phyloP scores from a whole-genome alignment of 1,140 invertebrate genomes.

The Frieseomelitta varia region DNA sequence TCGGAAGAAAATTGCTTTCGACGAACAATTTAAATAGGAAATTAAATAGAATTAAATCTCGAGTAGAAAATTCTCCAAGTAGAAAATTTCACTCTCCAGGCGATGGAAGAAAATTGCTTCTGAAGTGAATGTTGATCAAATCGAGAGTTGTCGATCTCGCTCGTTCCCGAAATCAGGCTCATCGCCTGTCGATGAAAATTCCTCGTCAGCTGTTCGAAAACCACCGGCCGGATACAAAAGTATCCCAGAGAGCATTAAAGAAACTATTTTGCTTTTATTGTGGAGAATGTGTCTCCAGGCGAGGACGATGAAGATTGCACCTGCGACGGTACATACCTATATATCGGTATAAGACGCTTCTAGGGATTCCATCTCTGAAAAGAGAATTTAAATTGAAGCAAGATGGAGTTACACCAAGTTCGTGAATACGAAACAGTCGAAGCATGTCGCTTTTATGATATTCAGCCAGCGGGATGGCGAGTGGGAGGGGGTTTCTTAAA shows the following conservation, averaged over 20 bases:
- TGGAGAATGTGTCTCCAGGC: conserved; percentile 12
- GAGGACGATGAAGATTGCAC: conserved; percentile 31
- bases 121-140: not conserved
- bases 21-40: too few relatives aligned
- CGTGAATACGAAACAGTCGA: conserved; percentile 51
- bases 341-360: conserved; percentile 30
- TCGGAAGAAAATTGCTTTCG: too few relatives aligned
- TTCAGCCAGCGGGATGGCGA: conserved; percentile 5
- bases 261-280: conserved; percentile 30
- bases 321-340: conserved; percentile 26
- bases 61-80: too few relatives aligned
- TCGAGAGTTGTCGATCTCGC: not conserved
- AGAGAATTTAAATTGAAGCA: conserved; percentile 58
- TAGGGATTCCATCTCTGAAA: conserved; percentile 44
- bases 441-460: conserved; percentile 38
- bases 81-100: too few relatives aligned
- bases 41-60: too few relatives aligned
- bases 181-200: not conserved
- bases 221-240: not conserved
- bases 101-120: too few relatives aligned
- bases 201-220: not conserved
- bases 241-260: not conserved
- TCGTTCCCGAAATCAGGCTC: not conserved
- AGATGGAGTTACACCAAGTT: conserved; percentile 43
- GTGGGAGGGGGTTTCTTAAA: conserved; percentile 25